Evolutionary conservation across 1,140 invertebrate species (phyloP).

Genomic region (Nixonia krombeini): DNA sequence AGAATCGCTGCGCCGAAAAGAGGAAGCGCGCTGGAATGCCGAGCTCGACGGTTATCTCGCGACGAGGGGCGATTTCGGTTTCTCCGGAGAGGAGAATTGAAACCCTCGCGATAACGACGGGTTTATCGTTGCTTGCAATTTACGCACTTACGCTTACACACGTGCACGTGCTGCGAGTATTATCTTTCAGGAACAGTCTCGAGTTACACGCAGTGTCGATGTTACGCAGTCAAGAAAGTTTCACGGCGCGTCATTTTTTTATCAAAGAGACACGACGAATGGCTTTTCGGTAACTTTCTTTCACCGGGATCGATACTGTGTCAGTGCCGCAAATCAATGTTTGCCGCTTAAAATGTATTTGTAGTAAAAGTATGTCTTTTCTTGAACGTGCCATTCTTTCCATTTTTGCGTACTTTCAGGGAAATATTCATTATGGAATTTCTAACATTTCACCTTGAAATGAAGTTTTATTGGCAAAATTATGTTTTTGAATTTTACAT

Average conservation of each 20-base stretch:
- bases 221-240: conserved; percentile 7
- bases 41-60: background rate
- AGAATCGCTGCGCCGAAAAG: conserved; percentile 12
- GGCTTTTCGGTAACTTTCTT: too few species aligned
- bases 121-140: conserved; percentile 5
- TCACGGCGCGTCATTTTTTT: background rate
- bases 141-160: conserved; percentile 14
- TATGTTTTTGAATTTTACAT: too few species aligned
- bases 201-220: conserved; percentile 2
- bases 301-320: too few species aligned
- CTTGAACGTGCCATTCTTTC: too few species aligned
- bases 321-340: too few species aligned
- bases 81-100: background rate
- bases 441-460: too few species aligned
- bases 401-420: too few species aligned
- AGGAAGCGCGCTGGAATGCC: conserved; percentile 2
- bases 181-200: conserved; percentile 11
- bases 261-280: too few species aligned
- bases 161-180: conserved; percentile 17
- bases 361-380: too few species aligned
- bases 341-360: too few species aligned
- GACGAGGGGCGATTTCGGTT: background rate
- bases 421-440: too few species aligned
- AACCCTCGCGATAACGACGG: background rate
- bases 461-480: too few species aligned